A percentile compares a stretch with the other conserved stretches of the same genome.
These are phyloP conservation scores for Columba livia DNA, from an alignment of 2,113 vertebrate species.

Conservation along the genomic window DNA sequence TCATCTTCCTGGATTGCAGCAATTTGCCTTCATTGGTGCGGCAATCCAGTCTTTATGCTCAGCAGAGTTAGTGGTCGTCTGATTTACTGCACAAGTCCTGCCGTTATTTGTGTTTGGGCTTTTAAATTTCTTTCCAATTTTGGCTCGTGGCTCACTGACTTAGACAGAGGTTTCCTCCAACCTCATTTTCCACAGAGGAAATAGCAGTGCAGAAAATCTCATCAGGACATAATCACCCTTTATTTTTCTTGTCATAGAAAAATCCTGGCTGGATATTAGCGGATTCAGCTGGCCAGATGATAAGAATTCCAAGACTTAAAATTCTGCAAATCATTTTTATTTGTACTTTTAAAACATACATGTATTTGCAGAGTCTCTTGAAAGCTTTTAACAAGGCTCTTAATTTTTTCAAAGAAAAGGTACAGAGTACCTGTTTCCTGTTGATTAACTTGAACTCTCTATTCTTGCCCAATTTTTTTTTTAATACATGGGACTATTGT, in stretches of 20 bases:
- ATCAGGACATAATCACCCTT: neutral
- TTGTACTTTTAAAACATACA: neutral
- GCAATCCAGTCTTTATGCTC: neutral
- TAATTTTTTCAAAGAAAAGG: neutral
- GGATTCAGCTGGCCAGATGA: neutral
- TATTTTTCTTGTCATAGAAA: slow-evolving; percentile 34
- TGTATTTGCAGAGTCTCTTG: neutral
- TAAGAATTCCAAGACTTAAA: neutral
- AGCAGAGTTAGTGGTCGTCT: neutral
- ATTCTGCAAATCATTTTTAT: neutral
- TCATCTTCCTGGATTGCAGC: neutral
- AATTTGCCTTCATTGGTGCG: neutral
- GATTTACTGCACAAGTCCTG: neutral
- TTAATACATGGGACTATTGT: neutral
- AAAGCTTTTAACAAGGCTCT: neutral
- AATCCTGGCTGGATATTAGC: neutral
- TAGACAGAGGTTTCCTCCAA: slow-evolving; percentile 15
- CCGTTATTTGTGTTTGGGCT: neutral
- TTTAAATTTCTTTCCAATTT: slow-evolving; percentile 24
- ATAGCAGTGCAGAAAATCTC: slow-evolving; percentile 22
- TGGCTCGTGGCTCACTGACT: neutral
- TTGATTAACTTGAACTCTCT: neutral
- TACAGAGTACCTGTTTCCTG: neutral
- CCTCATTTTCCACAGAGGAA: slow-evolving; percentile 43
- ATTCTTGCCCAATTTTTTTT: neutral